phyloP scores from a whole-genome alignment of 2,888 invertebrate species.

The Vannuccia rotundouncinata region DNA sequence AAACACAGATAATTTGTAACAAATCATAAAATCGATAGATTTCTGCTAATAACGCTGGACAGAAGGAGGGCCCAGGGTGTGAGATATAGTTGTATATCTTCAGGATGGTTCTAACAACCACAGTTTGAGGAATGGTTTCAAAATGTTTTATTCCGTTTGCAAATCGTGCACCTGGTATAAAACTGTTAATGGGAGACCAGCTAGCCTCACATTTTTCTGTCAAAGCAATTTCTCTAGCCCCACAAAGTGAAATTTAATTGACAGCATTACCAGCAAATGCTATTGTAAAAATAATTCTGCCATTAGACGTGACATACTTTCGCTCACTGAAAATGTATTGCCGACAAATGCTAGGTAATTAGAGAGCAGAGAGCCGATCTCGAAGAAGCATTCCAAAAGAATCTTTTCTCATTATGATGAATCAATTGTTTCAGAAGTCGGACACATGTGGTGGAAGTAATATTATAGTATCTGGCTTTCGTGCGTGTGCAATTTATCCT shows the following conservation, averaged over 20 bases:
- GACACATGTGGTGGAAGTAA: neutral
- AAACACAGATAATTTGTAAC: neutral
- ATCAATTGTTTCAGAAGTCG: neutral
- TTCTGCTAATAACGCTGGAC: neutral
- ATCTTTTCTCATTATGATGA: neutral
- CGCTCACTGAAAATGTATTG: neutral
- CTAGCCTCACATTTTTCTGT: neutral
- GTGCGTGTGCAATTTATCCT: neutral
- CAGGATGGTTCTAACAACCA: neutral
- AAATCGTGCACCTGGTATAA: neutral
- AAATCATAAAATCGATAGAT: neutral
- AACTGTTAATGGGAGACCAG: neutral
- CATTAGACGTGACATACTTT: neutral
- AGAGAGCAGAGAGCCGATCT: neutral
- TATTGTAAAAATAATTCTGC: neutral
- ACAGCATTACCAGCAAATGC: neutral
- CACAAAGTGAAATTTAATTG: neutral
- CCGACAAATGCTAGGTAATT: neutral
- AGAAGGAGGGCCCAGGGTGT: neutral
- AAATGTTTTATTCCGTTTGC: neutral
- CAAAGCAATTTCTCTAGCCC: neutral
- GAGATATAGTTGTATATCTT: neutral
- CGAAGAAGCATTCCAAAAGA: neutral
- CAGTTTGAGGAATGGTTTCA: neutral
- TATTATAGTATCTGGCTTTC: neutral